Percentiles rank a stretch among this genome's conserved stretches.
Evolutionary conservation across 2,888 invertebrate genomes (phyloP).

Genomic region (Cephus sareptanus): DNA sequence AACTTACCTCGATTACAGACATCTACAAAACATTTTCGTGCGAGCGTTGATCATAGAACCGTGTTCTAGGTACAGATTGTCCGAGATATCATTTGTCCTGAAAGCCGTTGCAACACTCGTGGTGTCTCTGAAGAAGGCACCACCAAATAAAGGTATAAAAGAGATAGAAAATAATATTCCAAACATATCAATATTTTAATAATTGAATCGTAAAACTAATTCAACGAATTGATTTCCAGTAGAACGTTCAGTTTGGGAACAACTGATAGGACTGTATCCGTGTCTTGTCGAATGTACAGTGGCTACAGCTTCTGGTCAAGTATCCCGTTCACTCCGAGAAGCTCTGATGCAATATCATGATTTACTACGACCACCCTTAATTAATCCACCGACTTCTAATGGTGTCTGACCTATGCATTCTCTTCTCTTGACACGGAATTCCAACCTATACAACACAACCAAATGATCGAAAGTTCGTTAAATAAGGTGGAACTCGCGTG

Average conservation of each 20-base stretch:
- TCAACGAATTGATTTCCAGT: conserved; percentile 69
- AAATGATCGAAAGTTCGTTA: conserved; percentile 8
- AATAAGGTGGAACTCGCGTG: conserved; percentile 4
- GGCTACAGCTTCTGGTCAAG: conserved; percentile 82
- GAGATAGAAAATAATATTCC: no score
- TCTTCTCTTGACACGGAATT: conserved; percentile 34
- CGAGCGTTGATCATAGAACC: conserved; percentile 47
- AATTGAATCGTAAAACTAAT: not conserved
- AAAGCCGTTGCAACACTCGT: conserved; percentile 94
- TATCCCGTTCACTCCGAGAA: conserved; percentile 82
- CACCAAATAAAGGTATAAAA: conserved; percentile 80
- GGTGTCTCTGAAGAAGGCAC: conserved; percentile 91
- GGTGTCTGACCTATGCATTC: conserved; percentile 59
- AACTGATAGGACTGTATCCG: conserved; percentile 91
- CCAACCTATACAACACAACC: conserved; percentile 21
- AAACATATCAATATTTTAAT: no score
- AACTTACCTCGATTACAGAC: not conserved
- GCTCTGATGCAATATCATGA: conserved; percentile 90
- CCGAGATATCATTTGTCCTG: conserved; percentile 95
- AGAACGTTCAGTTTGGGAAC: conserved; percentile 91
- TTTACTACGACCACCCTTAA: conserved; percentile 76
- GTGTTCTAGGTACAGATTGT: conserved; percentile 83
- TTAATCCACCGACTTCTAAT: conserved; percentile 52
- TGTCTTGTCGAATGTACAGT: conserved; percentile 85
- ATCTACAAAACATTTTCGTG: conserved; percentile 10